Conservation (phyloP, 2,888 invertebrate species). For the Thyatira batis region DNA sequence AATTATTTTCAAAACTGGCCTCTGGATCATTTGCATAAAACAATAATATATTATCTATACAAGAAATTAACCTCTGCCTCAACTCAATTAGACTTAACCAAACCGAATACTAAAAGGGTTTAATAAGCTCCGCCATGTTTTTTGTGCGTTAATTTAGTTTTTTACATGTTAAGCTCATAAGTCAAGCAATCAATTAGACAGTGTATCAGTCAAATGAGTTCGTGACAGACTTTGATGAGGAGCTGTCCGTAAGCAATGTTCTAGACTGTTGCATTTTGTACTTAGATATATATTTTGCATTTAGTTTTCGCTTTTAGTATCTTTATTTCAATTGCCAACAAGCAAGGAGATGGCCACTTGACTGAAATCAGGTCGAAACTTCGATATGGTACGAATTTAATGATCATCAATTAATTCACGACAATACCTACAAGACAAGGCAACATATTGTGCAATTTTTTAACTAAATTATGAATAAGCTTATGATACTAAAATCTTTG, state of each 20-base stretch:
- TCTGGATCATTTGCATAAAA: conserved; percentile 74
- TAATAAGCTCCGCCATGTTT: conserved; percentile 58
- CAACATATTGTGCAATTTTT: not conserved
- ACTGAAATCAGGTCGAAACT: too few species aligned
- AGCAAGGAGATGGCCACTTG: too few species aligned
- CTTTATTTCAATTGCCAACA: not conserved
- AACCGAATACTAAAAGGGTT: conserved; percentile 76
- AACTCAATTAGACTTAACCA: conserved; percentile 74
- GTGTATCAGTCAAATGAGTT: conserved; percentile 51
- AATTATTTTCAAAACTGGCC: conserved; percentile 71
- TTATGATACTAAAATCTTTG: too few species aligned
- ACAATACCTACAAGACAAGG: too few species aligned
- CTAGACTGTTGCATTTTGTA: not conserved
- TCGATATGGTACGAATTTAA: too few species aligned
- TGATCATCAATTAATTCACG: too few species aligned
- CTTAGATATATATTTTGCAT: too few species aligned
- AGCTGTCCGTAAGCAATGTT: not conserved
- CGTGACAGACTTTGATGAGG: conserved; percentile 38
- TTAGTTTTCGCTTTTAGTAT: too few species aligned
- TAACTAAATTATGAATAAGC: not conserved
- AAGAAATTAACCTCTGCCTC: conserved; percentile 76
- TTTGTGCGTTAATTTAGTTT: conserved; percentile 46
- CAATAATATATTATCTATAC: conserved; percentile 74
- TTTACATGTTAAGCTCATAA: conserved; percentile 59
- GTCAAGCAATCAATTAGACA: conserved; percentile 72